These are phyloP conservation scores for Tipula unca DNA, from an alignment of 2,888 invertebrate genomes.

Conservation along the genomic window DNA sequence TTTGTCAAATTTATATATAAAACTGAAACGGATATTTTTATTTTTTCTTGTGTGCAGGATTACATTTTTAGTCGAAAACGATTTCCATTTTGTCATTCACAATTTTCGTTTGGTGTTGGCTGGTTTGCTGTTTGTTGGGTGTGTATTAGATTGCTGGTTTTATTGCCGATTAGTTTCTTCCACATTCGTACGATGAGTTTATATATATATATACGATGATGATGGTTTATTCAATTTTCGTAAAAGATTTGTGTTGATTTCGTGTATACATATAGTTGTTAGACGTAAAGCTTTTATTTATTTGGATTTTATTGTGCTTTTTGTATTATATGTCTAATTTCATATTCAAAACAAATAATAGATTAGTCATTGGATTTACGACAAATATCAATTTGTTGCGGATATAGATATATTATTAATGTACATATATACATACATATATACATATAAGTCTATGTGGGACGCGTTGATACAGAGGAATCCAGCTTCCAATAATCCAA, in stretches of 20 bases:
- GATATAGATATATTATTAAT: background rate
- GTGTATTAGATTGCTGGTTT: background rate
- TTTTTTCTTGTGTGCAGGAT: background rate
- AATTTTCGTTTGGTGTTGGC: background rate
- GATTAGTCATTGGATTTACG: background rate
- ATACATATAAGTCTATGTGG: background rate
- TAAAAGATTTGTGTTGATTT: background rate
- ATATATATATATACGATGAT: background rate
- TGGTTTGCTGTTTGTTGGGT: background rate
- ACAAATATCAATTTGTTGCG: constrained; percentile 4
- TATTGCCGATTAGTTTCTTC: background rate
- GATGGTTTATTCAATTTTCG: background rate
- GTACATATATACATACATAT: too few relatives aligned
- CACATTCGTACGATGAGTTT: background rate
- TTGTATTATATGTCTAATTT: background rate
- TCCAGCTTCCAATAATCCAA: background rate
- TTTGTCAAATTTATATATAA: background rate
- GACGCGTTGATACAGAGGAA: background rate
- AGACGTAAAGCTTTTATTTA: background rate
- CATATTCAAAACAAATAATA: constrained; percentile 8
- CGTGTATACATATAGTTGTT: background rate
- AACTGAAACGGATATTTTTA: background rate
- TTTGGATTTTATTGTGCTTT: background rate
- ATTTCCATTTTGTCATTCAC: background rate
- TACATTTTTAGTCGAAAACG: background rate